Conservation (phyloP, 2,888 invertebrate genomes). For the Sympetrum striolatum region DNA sequence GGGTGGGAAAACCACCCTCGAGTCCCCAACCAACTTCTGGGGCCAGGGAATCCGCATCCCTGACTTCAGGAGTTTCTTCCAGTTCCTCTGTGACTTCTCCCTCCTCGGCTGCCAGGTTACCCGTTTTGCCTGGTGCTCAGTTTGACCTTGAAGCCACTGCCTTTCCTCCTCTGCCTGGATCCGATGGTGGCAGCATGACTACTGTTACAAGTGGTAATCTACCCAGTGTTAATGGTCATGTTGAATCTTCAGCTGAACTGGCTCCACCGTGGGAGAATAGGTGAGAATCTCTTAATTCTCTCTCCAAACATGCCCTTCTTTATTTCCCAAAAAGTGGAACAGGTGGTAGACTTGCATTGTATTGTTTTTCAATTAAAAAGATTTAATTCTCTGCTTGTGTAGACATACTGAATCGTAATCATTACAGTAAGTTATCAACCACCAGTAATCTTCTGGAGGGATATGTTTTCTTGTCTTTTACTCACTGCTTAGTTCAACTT, state of each 20-base stretch:
- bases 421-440: too few species aligned
- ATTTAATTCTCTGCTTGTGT: too few species aligned
- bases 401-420: too few species aligned
- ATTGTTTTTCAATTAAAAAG: too few species aligned
- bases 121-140: slow-evolving; percentile 65
- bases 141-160: slow-evolving; percentile 81
- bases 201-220: slow-evolving; percentile 42
- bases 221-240: slow-evolving; percentile 49
- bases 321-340: too few species aligned
- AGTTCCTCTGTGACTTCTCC: slow-evolving; percentile 42
- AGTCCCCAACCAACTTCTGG: slow-evolving; percentile 52
- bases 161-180: slow-evolving; percentile 80
- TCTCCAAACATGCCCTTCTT: too few species aligned
- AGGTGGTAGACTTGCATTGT: too few species aligned
- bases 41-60: slow-evolving; percentile 50
- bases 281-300: slow-evolving; percentile 44
- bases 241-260: slow-evolving; percentile 31
- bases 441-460: too few species aligned
- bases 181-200: slow-evolving; percentile 57
- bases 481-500: too few species aligned
- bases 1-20: slow-evolving; percentile 12
- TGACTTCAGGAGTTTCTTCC: slow-evolving; percentile 47
- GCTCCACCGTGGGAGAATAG: slow-evolving; percentile 51
- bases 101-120: slow-evolving; percentile 52
- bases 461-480: too few species aligned